Base-by-base conservation (phyloP, 2,797 vertebrate species). In the Gymnoscopelus braueri region DNA sequence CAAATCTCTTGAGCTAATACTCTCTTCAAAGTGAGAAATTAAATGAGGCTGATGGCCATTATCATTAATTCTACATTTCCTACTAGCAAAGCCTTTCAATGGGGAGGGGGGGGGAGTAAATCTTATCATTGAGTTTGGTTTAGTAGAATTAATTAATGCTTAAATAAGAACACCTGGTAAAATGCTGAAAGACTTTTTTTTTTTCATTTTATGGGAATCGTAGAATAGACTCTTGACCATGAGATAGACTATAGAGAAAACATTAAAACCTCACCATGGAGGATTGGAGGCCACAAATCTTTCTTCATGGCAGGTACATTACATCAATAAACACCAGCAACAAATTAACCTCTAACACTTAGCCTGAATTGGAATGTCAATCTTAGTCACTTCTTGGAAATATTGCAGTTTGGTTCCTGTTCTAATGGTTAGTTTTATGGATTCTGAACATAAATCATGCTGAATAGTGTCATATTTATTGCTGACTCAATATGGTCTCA, bases 261-360 rank as follows among this genome's bases (percentile, higher is more conserved):
- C 44, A 80, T 71, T 63, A 67, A 80, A 80, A 80, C 71, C 39
- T 69, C 59, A 57, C 52, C 3, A 8, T 15, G 54, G 59, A 50
- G 67, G 58, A 71, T 75, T 66, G 60, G 24, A 44, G 26, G 1
- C 69, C 61, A 76, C 74, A 83, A 86, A 87, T 87, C 81, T 79
- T 57, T 63, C 12, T 51, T 26, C 5, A 5, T 76, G 69, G 59
- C 66, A 79, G 69, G 67, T 72, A 44, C 77, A 84, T 85, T 80
- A 57, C 47, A 62, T 87, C 81, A 78, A 79, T 82, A 81, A 90
- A 90, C 76, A 85, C 87, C 76, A 72, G 49, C 80, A 79, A 59
- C 75, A 80, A 81, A 84, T 90, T 87, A 88, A 89, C 85, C 89
- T 71, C 78, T 84, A 74, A 88, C 80, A 81, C 72, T 49, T 10